Conservation (phyloP, 1,140 invertebrate species). For the Chionoecetes opilio region DNA sequence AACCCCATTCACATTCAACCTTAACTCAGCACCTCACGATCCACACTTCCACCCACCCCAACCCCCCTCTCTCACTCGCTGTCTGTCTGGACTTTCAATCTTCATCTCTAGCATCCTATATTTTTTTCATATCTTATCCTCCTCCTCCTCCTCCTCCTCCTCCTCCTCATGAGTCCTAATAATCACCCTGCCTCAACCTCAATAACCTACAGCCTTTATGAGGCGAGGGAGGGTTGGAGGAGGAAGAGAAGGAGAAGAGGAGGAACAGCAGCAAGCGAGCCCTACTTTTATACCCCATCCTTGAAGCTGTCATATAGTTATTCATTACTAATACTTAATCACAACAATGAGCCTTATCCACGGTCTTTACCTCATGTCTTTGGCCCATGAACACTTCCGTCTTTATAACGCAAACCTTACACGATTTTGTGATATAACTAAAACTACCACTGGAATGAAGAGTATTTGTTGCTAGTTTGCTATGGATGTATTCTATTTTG, state of each 20-base stretch:
- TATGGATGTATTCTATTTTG: too few species aligned
- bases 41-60: background rate
- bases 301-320: too few species aligned
- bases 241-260: background rate
- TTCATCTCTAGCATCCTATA: background rate
- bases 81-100: background rate
- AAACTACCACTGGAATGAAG: too few species aligned
- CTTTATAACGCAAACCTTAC: too few species aligned
- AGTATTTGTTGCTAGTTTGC: too few species aligned
- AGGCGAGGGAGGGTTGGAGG: background rate
- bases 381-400: too few species aligned
- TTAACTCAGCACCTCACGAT: conserved; percentile 28
- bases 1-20: conserved; percentile 1
- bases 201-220: background rate
- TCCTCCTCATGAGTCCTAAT: conserved; percentile 8
- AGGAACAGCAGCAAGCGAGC: background rate
- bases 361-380: too few species aligned
- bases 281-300: too few species aligned
- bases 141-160: conserved; percentile 3
- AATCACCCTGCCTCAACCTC: background rate
- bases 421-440: too few species aligned
- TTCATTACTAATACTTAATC: too few species aligned
- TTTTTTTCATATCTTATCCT: background rate
- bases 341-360: background rate
- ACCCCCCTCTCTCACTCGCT: background rate